A percentile compares a stretch with the other conserved stretches of the same genome.
These are phyloP conservation scores for Balearica regulorum DNA, from an alignment of 2,797 vertebrate genomes.

Conservation along the genomic window DNA sequence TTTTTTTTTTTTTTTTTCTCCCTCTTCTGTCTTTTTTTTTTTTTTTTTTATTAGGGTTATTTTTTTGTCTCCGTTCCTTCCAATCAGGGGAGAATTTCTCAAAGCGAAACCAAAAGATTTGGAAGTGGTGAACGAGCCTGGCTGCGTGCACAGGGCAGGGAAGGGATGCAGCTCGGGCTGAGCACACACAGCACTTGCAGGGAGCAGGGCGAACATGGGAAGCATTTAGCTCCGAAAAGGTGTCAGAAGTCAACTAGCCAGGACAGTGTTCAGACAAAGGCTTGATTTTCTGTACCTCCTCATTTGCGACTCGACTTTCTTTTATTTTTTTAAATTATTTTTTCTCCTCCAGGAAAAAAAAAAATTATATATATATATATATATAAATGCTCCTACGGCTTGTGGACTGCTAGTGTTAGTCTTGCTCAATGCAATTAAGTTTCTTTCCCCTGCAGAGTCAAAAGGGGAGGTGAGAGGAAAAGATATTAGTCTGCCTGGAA, in stretches of 20 bases:
- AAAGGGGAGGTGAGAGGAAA: background rate
- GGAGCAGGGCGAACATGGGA: background rate
- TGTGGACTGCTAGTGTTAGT: background rate
- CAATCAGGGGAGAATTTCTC: background rate
- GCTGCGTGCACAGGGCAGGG: background rate
- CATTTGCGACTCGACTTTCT: background rate
- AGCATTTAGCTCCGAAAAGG: background rate
- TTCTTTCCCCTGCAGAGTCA: background rate
- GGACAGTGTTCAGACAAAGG: constrained; percentile 1
- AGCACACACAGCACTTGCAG: background rate
- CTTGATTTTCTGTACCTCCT: background rate
- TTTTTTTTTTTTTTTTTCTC: background rate
- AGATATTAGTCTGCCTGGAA: background rate
- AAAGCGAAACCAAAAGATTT: background rate
- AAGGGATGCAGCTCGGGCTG: background rate
- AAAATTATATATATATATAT: background rate
- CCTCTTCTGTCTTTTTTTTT: background rate
- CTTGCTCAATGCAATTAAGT: background rate
- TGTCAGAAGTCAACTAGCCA: background rate
- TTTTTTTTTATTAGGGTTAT: background rate
- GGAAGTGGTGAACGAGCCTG: background rate
- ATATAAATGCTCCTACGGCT: background rate
- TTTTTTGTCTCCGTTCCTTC: background rate
- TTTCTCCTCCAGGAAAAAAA: background rate
- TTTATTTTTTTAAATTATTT: too few relatives aligned